A percentile compares a stretch with the other conserved stretches of the same genome.
Evolutionary conservation across 2,888 invertebrate genomes (phyloP).

Genomic region (Archaeoteleia sp.): DNA sequence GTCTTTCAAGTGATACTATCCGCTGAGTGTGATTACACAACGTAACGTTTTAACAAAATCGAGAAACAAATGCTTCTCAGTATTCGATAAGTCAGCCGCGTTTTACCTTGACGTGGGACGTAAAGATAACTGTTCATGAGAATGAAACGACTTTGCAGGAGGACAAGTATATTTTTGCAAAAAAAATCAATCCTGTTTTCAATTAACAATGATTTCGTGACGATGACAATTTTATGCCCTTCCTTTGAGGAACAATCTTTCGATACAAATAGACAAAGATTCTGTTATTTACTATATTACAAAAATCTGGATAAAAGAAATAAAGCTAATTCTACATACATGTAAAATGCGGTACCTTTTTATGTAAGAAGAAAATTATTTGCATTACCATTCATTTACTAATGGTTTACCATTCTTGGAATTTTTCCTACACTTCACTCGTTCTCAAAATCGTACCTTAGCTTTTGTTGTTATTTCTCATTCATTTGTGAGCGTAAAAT

Average conservation of each 20-base stretch:
- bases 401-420: too few species aligned
- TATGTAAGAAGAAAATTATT: too few species aligned
- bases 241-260: constrained; percentile 27
- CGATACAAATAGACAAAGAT: constrained; percentile 18
- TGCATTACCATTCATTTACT: too few species aligned
- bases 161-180: constrained; percentile 10
- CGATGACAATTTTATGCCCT: constrained; percentile 4
- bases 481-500: too few species aligned
- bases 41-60: constrained; percentile 37
- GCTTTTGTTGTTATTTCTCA: too few species aligned
- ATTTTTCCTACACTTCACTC: too few species aligned
- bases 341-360: too few species aligned
- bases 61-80: constrained; percentile 32
- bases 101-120: constrained; percentile 22
- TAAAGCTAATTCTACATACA: too few species aligned
- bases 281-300: constrained; percentile 4
- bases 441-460: too few species aligned
- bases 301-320: neutral
- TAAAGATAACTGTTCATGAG: constrained; percentile 31
- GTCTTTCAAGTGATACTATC: constrained; percentile 32
- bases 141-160: too few species aligned
- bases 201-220: constrained; percentile 25
- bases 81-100: constrained; percentile 29
- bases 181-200: constrained; percentile 1
- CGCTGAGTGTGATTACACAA: constrained; percentile 35